Evolutionary conservation across 2,888 invertebrate genomes (phyloP).

Genomic region (Sphaeridia pumilis): DNA sequence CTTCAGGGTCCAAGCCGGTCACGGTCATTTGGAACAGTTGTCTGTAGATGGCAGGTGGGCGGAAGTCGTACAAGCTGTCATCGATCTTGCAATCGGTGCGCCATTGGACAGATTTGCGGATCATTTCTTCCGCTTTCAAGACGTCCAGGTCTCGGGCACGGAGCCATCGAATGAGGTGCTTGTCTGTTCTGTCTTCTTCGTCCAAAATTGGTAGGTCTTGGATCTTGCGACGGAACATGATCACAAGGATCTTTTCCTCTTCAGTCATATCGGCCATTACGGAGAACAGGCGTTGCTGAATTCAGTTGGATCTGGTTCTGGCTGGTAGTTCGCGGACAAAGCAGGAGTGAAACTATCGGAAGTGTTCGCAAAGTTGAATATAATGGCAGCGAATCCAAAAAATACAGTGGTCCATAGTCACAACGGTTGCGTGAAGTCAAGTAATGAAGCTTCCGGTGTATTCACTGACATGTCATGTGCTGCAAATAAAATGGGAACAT

Average conservation of each 20-base stretch:
- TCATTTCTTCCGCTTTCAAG: slow-evolving; percentile 23
- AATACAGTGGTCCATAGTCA: too few relatives aligned
- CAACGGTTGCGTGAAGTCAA: too few relatives aligned
- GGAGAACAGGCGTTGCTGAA: background rate
- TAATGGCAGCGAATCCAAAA: too few relatives aligned
- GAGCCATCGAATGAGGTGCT: slow-evolving; percentile 25
- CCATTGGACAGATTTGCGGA: slow-evolving; percentile 22
- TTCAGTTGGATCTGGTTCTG: background rate
- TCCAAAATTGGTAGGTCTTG: background rate
- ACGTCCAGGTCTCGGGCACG: slow-evolving; percentile 26
- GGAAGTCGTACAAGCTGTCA: slow-evolving; percentile 17
- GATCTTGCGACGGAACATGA: background rate
- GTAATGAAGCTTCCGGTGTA: too few relatives aligned
- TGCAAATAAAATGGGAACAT: too few relatives aligned
- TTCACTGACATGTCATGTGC: too few relatives aligned
- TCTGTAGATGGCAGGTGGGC: slow-evolving; percentile 13
- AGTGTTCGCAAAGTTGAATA: too few relatives aligned
- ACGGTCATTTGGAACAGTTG: slow-evolving; percentile 17
- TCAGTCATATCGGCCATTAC: background rate
- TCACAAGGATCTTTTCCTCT: background rate
- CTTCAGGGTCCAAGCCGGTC: slow-evolving; percentile 20
- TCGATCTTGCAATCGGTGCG: slow-evolving; percentile 18
- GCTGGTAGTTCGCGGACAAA: too few relatives aligned
- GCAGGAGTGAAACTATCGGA: too few relatives aligned
- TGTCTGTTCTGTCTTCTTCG: slow-evolving; percentile 13